These are phyloP conservation scores for Rhysida immarginata DNA, from an alignment of 1,140 invertebrate species.

Conservation along the genomic window DNA sequence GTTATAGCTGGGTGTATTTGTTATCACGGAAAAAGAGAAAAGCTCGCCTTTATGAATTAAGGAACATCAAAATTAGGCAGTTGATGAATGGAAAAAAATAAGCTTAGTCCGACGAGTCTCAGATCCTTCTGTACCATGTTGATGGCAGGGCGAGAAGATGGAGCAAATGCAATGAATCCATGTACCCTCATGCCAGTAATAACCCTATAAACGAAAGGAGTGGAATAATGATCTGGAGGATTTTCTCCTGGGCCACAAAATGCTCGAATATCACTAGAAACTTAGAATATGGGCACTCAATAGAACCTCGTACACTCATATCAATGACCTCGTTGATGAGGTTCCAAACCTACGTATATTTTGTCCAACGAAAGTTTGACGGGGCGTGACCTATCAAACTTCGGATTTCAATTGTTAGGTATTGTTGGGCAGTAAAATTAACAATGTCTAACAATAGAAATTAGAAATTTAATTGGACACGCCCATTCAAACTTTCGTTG, in stretches of 20 bases:
- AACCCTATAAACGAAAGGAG: background rate
- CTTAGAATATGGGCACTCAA: no score
- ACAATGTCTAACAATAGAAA: no score
- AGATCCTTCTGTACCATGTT: background rate
- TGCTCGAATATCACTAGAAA: no score
- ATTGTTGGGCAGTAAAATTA: no score
- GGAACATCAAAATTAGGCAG: background rate
- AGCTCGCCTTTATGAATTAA: background rate
- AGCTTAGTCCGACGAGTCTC: background rate
- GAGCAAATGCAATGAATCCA: background rate
- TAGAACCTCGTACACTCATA: no score
- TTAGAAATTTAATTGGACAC: no score
- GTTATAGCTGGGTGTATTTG: background rate
- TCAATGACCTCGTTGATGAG: no score
- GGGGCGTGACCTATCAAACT: no score
- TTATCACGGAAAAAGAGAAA: background rate
- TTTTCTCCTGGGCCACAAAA: background rate
- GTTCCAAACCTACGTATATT: no score
- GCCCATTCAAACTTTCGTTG: no score
- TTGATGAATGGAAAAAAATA: background rate
- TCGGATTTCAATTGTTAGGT: no score
- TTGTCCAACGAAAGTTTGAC: no score
- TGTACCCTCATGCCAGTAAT: background rate
- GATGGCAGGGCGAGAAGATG: background rate
- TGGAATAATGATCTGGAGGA: background rate